Evolutionary conservation across 2,888 invertebrate genomes (phyloP).

Genomic region (Drosophila atripex): DNA sequence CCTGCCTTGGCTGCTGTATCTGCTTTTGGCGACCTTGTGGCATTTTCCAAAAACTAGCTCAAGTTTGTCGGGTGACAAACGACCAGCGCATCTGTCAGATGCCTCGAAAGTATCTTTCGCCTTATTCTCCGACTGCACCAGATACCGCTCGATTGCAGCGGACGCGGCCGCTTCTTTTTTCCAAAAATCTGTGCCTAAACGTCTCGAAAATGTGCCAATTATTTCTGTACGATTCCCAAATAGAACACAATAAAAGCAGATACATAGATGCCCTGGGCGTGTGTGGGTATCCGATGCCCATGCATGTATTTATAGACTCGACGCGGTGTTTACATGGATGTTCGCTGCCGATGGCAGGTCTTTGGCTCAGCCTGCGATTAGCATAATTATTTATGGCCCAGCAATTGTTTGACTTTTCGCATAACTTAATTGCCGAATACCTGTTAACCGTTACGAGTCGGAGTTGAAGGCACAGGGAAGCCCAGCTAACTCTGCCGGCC

Average conservation of each 20-base stretch:
- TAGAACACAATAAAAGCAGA: constrained; percentile 59
- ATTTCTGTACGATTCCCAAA: constrained; percentile 55
- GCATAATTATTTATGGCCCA: constrained; percentile 43
- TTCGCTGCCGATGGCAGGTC: constrained; percentile 23
- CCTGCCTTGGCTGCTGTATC: constrained; percentile 5
- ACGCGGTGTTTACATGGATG: constrained; percentile 51
- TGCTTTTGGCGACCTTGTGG: constrained; percentile 31
- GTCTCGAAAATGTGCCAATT: constrained; percentile 72
- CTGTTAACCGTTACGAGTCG: constrained; percentile 27
- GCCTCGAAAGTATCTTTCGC: constrained; percentile 1
- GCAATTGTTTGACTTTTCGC: constrained; percentile 33
- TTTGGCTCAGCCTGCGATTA: constrained; percentile 31
- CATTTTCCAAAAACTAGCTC: constrained; percentile 31
- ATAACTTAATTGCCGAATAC: constrained; percentile 25
- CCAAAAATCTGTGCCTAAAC: constrained; percentile 38
- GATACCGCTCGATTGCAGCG: not conserved
- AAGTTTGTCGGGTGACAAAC: constrained; percentile 36
- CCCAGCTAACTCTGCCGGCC: not conserved
- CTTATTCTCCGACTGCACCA: constrained; percentile 7
- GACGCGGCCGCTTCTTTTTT: constrained; percentile 12
- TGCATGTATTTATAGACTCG: constrained; percentile 46
- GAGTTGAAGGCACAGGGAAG: constrained; percentile 10
- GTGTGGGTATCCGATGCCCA: constrained; percentile 4
- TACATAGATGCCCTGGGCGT: not conserved
- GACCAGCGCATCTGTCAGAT: constrained; percentile 40